Percentiles rank a stretch among this genome's conserved stretches.
Evolutionary conservation across 2,797 vertebrate genomes (phyloP).

Genomic region (Argentina silus): DNA sequence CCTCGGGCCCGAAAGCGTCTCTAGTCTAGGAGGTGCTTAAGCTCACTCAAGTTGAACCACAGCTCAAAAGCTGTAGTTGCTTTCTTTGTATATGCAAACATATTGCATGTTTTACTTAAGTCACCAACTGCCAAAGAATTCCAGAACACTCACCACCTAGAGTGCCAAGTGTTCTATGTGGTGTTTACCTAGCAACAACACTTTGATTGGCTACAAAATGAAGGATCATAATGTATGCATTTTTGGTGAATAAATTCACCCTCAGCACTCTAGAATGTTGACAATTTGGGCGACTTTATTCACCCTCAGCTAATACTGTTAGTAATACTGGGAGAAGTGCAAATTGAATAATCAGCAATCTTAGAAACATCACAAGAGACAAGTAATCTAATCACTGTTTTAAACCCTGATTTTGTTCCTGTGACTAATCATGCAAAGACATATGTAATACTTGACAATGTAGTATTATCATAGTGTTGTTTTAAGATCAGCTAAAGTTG

Average conservation of each 20-base stretch:
- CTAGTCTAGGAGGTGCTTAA: slow-evolving; percentile 52
- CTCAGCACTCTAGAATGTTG: no score
- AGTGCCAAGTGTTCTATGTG: no score
- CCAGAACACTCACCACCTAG: no score
- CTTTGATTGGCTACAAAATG: no score
- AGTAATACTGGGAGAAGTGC: slow-evolving; percentile 1
- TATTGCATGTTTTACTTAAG: not conserved
- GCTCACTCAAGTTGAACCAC: slow-evolving; percentile 69
- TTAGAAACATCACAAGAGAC: not conserved
- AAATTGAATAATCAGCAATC: not conserved
- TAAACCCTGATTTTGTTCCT: not conserved
- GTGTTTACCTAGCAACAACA: no score
- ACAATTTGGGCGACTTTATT: no score
- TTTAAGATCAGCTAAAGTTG: no score
- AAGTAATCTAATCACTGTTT: not conserved
- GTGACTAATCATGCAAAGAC: not conserved
- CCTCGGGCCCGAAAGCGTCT: slow-evolving; percentile 55
- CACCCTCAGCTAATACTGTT: no score
- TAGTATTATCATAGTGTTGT: not conserved
- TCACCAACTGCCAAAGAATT: no score
- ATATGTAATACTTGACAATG: slow-evolving; percentile 4
- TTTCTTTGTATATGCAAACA: slow-evolving; percentile 13
- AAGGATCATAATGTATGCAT: no score
- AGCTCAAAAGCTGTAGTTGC: slow-evolving; percentile 55
- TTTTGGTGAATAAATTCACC: no score